Percentiles rank a stretch among this genome's conserved stretches.
phyloP scores from a whole-genome alignment of 2,113 vertebrate genomes.

The Tiliqua scincoides region DNA sequence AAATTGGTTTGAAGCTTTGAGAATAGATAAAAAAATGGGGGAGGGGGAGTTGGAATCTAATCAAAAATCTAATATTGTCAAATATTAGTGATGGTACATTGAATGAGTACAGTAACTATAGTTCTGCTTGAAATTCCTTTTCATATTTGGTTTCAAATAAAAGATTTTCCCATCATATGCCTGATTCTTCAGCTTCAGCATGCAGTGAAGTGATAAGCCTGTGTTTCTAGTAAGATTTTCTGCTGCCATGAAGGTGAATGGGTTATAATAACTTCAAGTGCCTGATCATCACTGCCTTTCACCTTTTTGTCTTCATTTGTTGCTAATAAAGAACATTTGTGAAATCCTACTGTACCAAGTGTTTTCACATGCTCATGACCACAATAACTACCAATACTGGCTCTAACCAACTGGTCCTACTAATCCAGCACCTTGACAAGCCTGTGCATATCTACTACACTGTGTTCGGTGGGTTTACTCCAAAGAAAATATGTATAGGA shows the following conservation, averaged over 20 bases:
- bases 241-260: slow-evolving; percentile 21
- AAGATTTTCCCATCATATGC: slow-evolving; percentile 13
- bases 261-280: slow-evolving; percentile 36
- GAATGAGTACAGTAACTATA: slow-evolving; percentile 10
- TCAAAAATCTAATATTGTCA: neutral
- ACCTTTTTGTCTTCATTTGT: slow-evolving; percentile 12
- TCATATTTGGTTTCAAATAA: slow-evolving; percentile 42
- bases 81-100: slow-evolving; percentile 14
- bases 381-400: neutral
- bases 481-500: no score
- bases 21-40: slow-evolving; percentile 17
- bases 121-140: slow-evolving; percentile 22
- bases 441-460: neutral
- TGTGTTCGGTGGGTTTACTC: neutral
- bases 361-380: slow-evolving; percentile 25
- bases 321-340: neutral
- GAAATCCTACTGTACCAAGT: slow-evolving; percentile 23
- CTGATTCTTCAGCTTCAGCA: neutral
- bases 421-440: neutral
- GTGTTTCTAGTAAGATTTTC: slow-evolving; percentile 16
- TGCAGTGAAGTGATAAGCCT: slow-evolving; percentile 29
- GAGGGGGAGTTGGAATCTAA: neutral
- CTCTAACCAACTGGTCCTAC: neutral
- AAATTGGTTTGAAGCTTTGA: neutral
- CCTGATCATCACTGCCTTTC: slow-evolving; percentile 3